Evolutionary conservation across 2,113 vertebrate genomes (phyloP).

Genomic region (Seriola rivoliana): DNA sequence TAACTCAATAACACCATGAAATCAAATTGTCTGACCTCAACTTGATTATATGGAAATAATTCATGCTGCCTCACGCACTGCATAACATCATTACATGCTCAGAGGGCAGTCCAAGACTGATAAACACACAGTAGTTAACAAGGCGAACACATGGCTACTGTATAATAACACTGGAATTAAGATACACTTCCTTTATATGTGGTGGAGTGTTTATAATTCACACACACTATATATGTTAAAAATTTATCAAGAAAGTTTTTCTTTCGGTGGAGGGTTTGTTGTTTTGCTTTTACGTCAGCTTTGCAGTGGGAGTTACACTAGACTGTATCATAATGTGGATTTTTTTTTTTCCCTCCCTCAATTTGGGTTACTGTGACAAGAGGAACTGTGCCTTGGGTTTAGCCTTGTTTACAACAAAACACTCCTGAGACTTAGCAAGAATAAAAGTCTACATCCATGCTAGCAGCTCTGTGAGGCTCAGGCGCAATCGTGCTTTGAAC

Average conservation of each 20-base stretch:
- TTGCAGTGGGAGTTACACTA: not conserved
- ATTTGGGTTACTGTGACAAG: not conserved
- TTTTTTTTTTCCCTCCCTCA: not conserved
- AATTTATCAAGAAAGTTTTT: not conserved
- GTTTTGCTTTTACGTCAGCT: not conserved
- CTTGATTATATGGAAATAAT: slow-evolving; percentile 34
- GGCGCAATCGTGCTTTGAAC: not conserved
- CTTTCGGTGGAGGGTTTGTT: not conserved
- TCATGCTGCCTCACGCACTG: slow-evolving; percentile 14
- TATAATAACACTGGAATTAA: not conserved
- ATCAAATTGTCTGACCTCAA: slow-evolving; percentile 40
- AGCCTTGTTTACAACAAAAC: slow-evolving; percentile 9
- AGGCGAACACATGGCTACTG: not conserved
- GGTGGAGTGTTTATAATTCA: not conserved
- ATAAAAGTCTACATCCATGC: not conserved
- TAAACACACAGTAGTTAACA: not conserved
- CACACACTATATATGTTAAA: not conserved
- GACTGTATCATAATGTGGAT: not conserved
- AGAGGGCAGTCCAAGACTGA: not conserved
- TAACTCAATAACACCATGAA: slow-evolving; percentile 28
- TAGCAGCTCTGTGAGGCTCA: not conserved
- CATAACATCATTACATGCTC: slow-evolving; percentile 18
- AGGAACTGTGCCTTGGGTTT: not conserved
- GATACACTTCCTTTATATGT: not conserved
- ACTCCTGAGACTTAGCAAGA: not conserved